Conservation (phyloP, 2,113 vertebrate species). For the Nicator chloris region DNA sequence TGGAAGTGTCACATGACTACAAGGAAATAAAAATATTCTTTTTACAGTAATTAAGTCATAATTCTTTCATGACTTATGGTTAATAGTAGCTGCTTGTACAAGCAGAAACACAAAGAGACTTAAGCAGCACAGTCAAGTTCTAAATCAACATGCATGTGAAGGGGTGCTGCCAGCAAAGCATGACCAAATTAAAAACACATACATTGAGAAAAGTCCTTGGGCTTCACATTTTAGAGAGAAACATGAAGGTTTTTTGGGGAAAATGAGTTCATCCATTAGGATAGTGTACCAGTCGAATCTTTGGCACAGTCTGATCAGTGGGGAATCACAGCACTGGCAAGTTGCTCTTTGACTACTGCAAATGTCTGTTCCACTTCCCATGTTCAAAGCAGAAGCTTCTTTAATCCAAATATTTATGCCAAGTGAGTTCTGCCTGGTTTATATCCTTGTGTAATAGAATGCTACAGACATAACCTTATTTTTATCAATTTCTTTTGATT, state of each 20-base stretch:
- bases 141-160: accelerated
- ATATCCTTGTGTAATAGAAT: neutral
- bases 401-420: neutral
- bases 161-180: neutral
- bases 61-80: neutral
- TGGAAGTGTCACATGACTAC: neutral
- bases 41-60: neutral
- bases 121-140: neutral
- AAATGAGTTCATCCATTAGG: neutral
- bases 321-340: neutral
- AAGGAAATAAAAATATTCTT: neutral
- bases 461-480: accelerated
- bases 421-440: neutral
- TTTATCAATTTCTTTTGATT: neutral
- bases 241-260: neutral
- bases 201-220: neutral
- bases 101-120: neutral
- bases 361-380: neutral
- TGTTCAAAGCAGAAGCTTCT: neutral
- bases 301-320: neutral
- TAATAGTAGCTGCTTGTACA: neutral
- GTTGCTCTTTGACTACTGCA: neutral
- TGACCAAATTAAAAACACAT: neutral
- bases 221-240: neutral
- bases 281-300: accelerated